These are phyloP conservation scores for Misgurnus anguillicaudatus DNA, from an alignment of 2,113 vertebrate genomes.

Conservation along the genomic window DNA sequence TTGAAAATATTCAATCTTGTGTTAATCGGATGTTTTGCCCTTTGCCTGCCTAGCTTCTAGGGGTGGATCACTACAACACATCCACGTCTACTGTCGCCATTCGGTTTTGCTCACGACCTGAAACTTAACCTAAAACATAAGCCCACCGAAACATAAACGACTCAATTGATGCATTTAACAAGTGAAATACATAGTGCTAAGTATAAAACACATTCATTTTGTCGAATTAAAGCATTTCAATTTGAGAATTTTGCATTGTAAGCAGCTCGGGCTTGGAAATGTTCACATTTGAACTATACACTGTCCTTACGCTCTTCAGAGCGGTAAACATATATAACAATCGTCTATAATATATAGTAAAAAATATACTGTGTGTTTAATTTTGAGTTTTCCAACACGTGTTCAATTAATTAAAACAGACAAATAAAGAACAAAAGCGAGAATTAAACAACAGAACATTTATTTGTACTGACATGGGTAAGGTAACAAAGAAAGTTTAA, in stretches of 20 bases:
- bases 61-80: slow-evolving; percentile 31
- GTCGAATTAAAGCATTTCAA: slow-evolving; percentile 5
- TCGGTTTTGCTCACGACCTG: slow-evolving; percentile 10
- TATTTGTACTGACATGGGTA: slow-evolving; percentile 4
- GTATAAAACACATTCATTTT: slow-evolving; percentile 55
- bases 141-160: slow-evolving; percentile 18
- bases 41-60: slow-evolving; percentile 7
- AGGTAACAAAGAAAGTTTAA: not conserved
- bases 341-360: not conserved
- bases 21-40: not conserved
- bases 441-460: slow-evolving; percentile 5
- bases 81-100: slow-evolving; percentile 59
- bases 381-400: not conserved
- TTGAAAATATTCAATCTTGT: not conserved
- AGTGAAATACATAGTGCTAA: slow-evolving; percentile 48
- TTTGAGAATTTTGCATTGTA: slow-evolving; percentile 31
- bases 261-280: not conserved
- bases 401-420: not conserved
- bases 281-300: not conserved
- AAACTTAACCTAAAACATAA: slow-evolving; percentile 62
- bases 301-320: not conserved
- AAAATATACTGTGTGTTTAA: too few species aligned
- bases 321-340: not conserved
- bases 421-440: slow-evolving; percentile 19
- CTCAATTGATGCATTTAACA: slow-evolving; percentile 27